Evolutionary conservation across 2,113 vertebrate species (phyloP).

Genomic region (Polyodon spathula): DNA sequence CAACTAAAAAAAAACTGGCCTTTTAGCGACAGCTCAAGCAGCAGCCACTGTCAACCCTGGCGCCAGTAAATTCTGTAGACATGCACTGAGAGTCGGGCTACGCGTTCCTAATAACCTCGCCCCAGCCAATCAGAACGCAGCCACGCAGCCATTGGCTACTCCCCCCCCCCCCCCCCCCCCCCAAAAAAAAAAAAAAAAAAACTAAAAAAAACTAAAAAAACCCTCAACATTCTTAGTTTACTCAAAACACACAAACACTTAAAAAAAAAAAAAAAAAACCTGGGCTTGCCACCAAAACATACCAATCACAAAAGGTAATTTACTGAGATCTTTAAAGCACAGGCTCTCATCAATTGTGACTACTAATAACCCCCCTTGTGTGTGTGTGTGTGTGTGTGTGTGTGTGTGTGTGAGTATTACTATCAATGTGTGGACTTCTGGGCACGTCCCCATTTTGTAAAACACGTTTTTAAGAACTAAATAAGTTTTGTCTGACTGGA

Average conservation of each 20-base stretch:
- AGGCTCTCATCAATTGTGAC: conserved; percentile 6
- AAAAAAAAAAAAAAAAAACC: no score
- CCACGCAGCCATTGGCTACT: conserved; percentile 49
- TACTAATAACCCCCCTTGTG: conserved; percentile 5
- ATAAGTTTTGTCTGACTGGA: no score
- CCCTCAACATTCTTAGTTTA: no score
- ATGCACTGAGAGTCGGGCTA: conserved; percentile 63
- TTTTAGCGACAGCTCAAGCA: conserved; percentile 53
- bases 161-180: no score
- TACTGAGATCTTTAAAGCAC: conserved; percentile 1
- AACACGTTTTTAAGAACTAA: no score
- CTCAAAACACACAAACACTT: no score
- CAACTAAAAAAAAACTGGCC: conserved; percentile 27
- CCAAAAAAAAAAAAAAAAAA: no score
- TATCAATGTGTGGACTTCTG: no score
- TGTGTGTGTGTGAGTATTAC: neutral
- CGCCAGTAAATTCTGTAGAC: conserved; percentile 91
- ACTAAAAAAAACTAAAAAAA: no score
- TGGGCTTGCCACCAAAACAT: conserved; percentile 12
- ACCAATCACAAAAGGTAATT: conserved; percentile 14
- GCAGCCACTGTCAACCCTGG: conserved; percentile 71
- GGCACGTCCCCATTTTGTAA: no score
- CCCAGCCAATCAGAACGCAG: conserved; percentile 61
- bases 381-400: no score
- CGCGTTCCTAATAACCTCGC: conserved; percentile 40